Evolutionary conservation across 2,888 invertebrate species (phyloP), one percentile per base, ranked within the genome.

Genomic region (Trichacis sp.): DNA sequence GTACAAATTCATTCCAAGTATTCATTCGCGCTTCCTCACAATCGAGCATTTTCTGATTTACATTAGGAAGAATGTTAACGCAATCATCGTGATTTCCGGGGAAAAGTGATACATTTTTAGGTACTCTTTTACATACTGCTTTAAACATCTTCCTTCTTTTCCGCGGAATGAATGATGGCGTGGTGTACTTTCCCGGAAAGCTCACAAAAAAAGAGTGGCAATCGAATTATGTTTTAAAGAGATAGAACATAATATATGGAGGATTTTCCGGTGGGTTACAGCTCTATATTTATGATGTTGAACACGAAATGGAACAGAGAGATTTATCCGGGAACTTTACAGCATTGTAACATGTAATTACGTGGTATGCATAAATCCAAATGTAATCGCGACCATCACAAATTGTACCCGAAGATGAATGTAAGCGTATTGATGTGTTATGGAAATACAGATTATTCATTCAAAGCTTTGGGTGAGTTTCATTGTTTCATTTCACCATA

Each of bases 361-460:
- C 45, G 20, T 50, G 33, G 20, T 65, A 53, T 52, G 45, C 57
- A 56, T 57, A 56, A 55, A 53, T 29, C 52, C 60, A 52, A 62
- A 58, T 62, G 45, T 63, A 67, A 60, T 38, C 52, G 52, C 59
- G 53, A 53, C 52, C 53, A 64, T 48, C 46, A 46, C 42, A 47
- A 64, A 75, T 76, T 74, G 73, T 79, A 74, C 69, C 66, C 72
- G 71, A 74, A 69, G 74, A 71, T 78, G 77, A 73, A 79, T 79
- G 76, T 79, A 78, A 71, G 76, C 74, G 74, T 78, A 78, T 71
- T 58, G 70, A 73, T 71, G 71, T 78, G 73, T 73, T 68, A 72
- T 76, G 70, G 56, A 75, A 74, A 74, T 75, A 75, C 73, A 76
- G 64, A 55, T 57, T 60, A 43, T 48, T 6, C 29, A 64, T 42